Conservation (phyloP, 2,113 vertebrate species). For the Platichthys stellatus region DNA sequence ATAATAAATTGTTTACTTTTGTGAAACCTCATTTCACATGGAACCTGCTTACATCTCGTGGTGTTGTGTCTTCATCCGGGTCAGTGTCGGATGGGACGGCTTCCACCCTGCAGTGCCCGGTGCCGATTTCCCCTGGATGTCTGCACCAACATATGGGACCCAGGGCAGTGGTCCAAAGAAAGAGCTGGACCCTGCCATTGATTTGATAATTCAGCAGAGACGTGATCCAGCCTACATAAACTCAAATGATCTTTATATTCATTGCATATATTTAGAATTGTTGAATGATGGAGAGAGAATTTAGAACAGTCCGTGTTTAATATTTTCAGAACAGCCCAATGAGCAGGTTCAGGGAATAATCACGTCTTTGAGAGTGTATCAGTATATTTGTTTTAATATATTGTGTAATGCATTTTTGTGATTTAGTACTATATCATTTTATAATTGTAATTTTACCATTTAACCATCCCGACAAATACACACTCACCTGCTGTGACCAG, state of each 20-base stretch:
- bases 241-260: neutral
- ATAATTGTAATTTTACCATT: neutral
- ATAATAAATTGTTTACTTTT: neutral
- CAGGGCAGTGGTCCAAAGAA: slow-evolving; percentile 74
- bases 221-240: slow-evolving; percentile 11
- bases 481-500: slow-evolving; percentile 36
- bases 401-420: neutral
- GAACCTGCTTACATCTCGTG: neutral
- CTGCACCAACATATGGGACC: slow-evolving; percentile 76
- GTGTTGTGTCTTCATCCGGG: neutral
- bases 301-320: neutral
- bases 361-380: neutral
- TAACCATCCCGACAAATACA: neutral
- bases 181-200: slow-evolving; percentile 35
- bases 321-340: neutral
- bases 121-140: slow-evolving; percentile 73
- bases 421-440: neutral
- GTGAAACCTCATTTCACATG: neutral
- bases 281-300: neutral
- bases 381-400: neutral
- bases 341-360: neutral
- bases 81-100: slow-evolving; percentile 45
- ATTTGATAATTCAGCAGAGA: slow-evolving; percentile 50
- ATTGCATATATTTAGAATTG: neutral
- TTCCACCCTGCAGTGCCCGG: slow-evolving; percentile 50